These are phyloP conservation scores for Chirona hameri DNA, from an alignment of 2,888 invertebrate genomes.

Conservation along the genomic window DNA sequence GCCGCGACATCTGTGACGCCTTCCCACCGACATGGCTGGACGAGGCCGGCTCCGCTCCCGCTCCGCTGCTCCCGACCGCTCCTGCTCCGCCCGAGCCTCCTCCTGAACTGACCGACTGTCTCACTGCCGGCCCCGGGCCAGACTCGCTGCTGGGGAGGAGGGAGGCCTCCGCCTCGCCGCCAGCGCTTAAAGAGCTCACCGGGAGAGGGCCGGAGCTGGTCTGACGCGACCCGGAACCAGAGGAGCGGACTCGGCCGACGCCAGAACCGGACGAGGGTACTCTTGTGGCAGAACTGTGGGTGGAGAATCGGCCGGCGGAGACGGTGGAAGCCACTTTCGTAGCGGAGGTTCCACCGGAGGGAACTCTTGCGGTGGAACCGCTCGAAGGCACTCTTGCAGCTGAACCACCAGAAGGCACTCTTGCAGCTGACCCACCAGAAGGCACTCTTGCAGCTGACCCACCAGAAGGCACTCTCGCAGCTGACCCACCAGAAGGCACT, in stretches of 20 bases:
- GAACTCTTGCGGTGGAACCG: neutral
- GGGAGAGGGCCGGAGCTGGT: neutral
- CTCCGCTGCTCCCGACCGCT: neutral
- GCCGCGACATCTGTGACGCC: neutral
- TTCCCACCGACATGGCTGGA: neutral
- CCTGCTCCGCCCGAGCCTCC: neutral
- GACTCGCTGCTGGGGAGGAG: conserved; percentile 2
- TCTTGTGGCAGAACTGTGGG: neutral
- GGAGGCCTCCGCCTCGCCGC: neutral
- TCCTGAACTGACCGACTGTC: neutral
- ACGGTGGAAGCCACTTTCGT: neutral
- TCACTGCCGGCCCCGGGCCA: neutral
- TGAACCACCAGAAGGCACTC: neutral
- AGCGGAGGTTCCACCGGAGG: neutral
- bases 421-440: neutral
- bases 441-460: neutral
- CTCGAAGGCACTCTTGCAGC: neutral
- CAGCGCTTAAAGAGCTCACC: neutral
- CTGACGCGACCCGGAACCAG: neutral
- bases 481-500: neutral
- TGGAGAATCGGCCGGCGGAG: neutral
- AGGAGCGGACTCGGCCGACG: too few species aligned
- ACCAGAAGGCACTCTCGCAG: neutral
- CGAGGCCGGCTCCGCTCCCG: neutral
- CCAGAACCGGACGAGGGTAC: neutral